Conservation (phyloP, 2,113 vertebrate species). For the Coturnix japonica region DNA sequence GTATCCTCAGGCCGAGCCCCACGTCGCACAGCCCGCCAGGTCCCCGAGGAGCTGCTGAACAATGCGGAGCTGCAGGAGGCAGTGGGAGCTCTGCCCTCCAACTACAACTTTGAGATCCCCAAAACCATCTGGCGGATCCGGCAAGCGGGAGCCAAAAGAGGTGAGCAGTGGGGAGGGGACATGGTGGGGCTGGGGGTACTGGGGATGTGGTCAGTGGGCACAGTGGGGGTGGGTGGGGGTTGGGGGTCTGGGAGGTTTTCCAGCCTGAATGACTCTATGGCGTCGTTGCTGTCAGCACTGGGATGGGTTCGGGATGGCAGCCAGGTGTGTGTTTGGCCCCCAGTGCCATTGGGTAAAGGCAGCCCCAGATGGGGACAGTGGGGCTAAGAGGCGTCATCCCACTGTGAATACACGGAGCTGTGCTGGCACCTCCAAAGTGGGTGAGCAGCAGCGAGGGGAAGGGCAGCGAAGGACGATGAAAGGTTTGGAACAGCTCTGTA, state of each 20-base stretch:
- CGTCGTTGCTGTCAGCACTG: not conserved
- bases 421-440: not conserved
- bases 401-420: not conserved
- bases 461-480: slow-evolving; percentile 28
- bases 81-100: slow-evolving; percentile 81
- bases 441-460: not conserved
- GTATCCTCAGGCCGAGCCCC: slow-evolving; percentile 68
- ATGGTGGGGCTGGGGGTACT: not conserved
- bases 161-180: slow-evolving; percentile 63
- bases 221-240: too few relatives aligned
- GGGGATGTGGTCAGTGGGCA: too few relatives aligned
- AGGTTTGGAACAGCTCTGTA: slow-evolving; percentile 48
- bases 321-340: not conserved
- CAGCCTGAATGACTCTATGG: too few relatives aligned
- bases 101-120: slow-evolving; percentile 98
- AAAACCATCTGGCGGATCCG: slow-evolving; percentile 96
- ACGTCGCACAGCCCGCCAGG: slow-evolving; percentile 36
- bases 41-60: slow-evolving; percentile 90
- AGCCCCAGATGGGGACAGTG: rapidly evolving
- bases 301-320: slow-evolving; percentile 51
- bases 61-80: slow-evolving; percentile 85
- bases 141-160: slow-evolving; percentile 88
- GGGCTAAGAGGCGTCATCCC: not conserved
- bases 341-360: not conserved
- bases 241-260: too few relatives aligned